Conservation (phyloP, 2,113 vertebrate genomes). For the Labeo catla region DNA sequence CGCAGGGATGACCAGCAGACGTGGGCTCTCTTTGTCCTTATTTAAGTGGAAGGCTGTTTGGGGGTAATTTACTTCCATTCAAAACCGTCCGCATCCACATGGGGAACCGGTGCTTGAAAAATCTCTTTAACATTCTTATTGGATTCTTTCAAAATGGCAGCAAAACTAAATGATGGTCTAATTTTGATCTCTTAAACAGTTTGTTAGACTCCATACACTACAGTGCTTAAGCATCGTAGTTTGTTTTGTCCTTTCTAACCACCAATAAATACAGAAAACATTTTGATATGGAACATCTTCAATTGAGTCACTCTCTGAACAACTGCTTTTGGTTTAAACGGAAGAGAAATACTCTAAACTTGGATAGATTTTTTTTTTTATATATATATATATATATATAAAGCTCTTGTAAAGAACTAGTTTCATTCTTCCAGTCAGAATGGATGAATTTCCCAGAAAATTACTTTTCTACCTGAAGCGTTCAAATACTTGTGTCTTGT, state of each 20-base stretch:
- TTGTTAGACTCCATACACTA: background rate
- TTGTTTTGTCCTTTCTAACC: background rate
- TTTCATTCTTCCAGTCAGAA: background rate
- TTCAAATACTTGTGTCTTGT: background rate
- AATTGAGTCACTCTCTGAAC: background rate
- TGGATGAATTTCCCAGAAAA: background rate
- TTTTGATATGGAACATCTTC: background rate
- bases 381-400: no score
- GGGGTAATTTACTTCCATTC: slow-evolving; percentile 34
- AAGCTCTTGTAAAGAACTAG: background rate
- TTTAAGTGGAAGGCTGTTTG: slow-evolving; percentile 31
- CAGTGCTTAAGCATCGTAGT: background rate
- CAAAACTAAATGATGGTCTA: background rate
- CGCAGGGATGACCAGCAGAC: slow-evolving; percentile 10
- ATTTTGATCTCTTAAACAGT: background rate
- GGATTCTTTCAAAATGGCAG: slow-evolving; percentile 16
- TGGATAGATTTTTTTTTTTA: background rate
- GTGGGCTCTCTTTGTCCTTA: slow-evolving; percentile 12
- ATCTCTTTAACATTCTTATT: slow-evolving; percentile 7
- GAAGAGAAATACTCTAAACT: background rate
- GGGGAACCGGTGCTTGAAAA: slow-evolving; percentile 16
- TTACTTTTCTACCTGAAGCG: background rate
- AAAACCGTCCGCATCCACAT: background rate
- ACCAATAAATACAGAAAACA: background rate
- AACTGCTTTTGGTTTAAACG: background rate